A percentile compares a stretch with the other conserved stretches of the same genome.
Evolutionary conservation across 2,113 vertebrate species (phyloP).

Genomic region (Apodemus sylvaticus): DNA sequence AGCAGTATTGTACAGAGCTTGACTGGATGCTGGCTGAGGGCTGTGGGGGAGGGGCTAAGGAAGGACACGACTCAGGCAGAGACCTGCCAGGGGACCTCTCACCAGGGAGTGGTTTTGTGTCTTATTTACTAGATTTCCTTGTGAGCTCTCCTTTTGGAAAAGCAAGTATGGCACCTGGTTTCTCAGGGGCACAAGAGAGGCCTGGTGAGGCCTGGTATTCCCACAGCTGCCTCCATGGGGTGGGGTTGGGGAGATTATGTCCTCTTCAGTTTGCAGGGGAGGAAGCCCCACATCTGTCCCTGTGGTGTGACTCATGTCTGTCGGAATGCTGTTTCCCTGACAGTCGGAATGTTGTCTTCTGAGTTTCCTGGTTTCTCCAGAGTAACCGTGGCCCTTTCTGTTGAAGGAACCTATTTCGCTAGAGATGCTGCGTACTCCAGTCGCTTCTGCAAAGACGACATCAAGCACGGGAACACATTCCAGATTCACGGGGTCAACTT

Average conservation of each 20-base stretch:
- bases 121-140: background rate
- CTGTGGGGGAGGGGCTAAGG: accelerated
- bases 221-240: background rate
- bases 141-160: conserved; percentile 18
- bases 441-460: conserved; percentile 94
- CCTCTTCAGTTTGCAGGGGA: background rate
- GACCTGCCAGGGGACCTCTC: background rate
- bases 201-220: background rate
- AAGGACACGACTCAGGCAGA: background rate
- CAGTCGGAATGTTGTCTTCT: conserved; percentile 33
- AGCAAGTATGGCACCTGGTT: background rate
- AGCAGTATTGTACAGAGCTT: background rate
- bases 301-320: background rate
- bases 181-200: background rate
- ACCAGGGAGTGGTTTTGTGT: background rate
- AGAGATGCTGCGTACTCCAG: conserved; percentile 95
- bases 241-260: background rate
- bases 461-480: conserved; percentile 92
- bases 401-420: conserved; percentile 96
- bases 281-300: background rate
- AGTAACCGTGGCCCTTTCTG: conserved; percentile 65
- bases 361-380: conserved; percentile 13
- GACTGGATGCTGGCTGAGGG: background rate
- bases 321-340: background rate
- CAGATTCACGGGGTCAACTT: conserved; percentile 86